A percentile compares a stretch with the other conserved stretches of the same genome.
Evolutionary conservation across 2,888 invertebrate species (phyloP).

Genomic region (Tenthredo scrophulariae): DNA sequence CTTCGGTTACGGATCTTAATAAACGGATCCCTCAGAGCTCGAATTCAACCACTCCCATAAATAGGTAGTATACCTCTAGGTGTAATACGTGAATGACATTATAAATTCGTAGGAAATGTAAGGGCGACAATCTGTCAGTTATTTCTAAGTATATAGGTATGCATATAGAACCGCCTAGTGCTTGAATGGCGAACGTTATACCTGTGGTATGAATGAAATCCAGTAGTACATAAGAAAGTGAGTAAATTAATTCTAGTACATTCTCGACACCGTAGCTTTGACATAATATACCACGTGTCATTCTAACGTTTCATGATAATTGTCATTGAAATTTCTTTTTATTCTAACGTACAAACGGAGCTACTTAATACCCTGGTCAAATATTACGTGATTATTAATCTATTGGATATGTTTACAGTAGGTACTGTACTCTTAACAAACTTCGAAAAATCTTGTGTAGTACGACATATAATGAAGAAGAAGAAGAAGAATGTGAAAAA

Average conservation of each 20-base stretch:
- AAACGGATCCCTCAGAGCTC: background rate
- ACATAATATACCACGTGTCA: background rate
- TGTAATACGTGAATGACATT: background rate
- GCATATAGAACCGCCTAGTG: background rate
- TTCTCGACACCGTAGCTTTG: background rate
- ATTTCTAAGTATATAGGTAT: background rate
- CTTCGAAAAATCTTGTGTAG: background rate
- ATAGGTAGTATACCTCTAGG: background rate
- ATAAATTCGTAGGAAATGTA: background rate
- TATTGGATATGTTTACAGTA: background rate
- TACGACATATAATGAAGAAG: background rate
- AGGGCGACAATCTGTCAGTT: background rate
- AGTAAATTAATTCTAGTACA: background rate
- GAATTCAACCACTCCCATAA: background rate
- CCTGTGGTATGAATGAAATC: constrained; percentile 10
- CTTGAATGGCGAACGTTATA: background rate
- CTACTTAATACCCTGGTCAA: background rate
- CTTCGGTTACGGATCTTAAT: background rate
- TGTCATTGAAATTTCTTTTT: background rate
- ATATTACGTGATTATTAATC: background rate
- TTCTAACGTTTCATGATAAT: background rate
- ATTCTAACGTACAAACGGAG: background rate
- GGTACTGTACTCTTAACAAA: background rate
- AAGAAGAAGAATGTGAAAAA: no score
- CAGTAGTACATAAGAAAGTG: background rate